phyloP scores from a whole-genome alignment of 1,140 invertebrate genomes.

The Daktulosphaira vitifoliae region DNA sequence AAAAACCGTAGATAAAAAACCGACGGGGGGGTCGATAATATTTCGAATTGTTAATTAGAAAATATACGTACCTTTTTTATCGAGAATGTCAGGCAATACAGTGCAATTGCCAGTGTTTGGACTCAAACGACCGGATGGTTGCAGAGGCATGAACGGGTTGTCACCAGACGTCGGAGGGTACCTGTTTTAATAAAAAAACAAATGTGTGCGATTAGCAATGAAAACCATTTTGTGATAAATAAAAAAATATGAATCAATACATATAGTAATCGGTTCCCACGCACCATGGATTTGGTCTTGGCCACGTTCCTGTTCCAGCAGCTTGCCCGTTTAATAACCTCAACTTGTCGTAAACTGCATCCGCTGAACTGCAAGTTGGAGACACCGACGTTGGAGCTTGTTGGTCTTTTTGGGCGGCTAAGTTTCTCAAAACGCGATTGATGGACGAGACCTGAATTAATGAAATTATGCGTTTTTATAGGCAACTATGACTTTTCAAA shows the following conservation, averaged over 20 bases:
- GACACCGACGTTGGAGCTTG: constrained; percentile 43
- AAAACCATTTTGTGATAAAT: neutral
- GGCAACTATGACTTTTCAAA: no score
- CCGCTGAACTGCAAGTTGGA: constrained; percentile 43
- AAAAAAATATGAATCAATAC: no score
- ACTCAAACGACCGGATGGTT: constrained; percentile 31
- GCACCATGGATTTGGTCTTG: constrained; percentile 52
- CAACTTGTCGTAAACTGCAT: constrained; percentile 74
- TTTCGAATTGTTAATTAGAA: no score
- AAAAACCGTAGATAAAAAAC: no score
- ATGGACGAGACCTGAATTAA: constrained; percentile 99
- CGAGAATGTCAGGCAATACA: constrained; percentile 35
- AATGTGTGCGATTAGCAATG: no score
- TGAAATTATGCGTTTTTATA: no score
- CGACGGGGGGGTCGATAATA: no score
- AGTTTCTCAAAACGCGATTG: constrained; percentile 89
- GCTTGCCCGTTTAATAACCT: constrained; percentile 72
- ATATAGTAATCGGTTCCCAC: neutral
- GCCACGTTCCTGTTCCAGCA: constrained; percentile 54
- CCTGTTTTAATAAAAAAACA: constrained; percentile 13
- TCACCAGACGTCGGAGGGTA: constrained; percentile 29
- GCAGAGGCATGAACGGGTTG: constrained; percentile 34
- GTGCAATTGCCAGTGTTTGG: constrained; percentile 29
- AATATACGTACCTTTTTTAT: constrained; percentile 37
- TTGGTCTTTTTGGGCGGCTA: constrained; percentile 79